Evolutionary conservation across 2,797 vertebrate species (phyloP).

Genomic region (Typhlichthys subterraneus): DNA sequence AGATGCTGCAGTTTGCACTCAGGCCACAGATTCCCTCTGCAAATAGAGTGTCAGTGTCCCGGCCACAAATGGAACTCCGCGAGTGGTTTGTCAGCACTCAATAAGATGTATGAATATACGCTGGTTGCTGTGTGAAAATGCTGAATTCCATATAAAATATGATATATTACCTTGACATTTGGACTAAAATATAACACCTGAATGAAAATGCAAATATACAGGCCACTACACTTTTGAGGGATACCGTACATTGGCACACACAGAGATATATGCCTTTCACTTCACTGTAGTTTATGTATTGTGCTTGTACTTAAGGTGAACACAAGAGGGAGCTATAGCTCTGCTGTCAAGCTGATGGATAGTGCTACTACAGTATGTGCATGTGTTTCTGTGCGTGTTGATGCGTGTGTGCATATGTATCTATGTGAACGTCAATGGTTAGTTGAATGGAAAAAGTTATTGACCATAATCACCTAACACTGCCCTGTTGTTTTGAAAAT

Average conservation of each 20-base stretch:
- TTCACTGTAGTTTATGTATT: background rate
- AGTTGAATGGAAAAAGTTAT: too few species aligned
- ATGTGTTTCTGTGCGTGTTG: background rate
- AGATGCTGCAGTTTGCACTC: constrained; percentile 44
- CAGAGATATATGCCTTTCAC: background rate
- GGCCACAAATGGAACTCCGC: background rate
- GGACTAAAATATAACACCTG: too few species aligned
- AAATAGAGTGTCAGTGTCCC: constrained; percentile 1
- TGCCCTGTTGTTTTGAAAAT: background rate
- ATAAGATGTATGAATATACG: too few species aligned
- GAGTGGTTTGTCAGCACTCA: too few species aligned
- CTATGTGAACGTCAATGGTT: background rate
- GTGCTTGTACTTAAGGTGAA: constrained; percentile 15
- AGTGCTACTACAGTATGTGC: background rate
- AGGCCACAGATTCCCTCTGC: background rate
- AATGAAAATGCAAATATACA: background rate
- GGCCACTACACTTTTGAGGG: too few species aligned
- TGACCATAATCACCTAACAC: background rate
- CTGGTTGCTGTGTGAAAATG: too few species aligned
- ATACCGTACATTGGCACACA: background rate
- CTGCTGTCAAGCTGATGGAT: constrained; percentile 22
- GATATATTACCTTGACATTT: too few species aligned
- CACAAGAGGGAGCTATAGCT: constrained; percentile 63
- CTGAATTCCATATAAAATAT: too few species aligned
- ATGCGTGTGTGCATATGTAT: background rate